A percentile compares a stretch with the other conserved stretches of the same genome.
Conservation (phyloP, 1,140 invertebrate genomes). For the Gonioctena quinquepunctata region DNA sequence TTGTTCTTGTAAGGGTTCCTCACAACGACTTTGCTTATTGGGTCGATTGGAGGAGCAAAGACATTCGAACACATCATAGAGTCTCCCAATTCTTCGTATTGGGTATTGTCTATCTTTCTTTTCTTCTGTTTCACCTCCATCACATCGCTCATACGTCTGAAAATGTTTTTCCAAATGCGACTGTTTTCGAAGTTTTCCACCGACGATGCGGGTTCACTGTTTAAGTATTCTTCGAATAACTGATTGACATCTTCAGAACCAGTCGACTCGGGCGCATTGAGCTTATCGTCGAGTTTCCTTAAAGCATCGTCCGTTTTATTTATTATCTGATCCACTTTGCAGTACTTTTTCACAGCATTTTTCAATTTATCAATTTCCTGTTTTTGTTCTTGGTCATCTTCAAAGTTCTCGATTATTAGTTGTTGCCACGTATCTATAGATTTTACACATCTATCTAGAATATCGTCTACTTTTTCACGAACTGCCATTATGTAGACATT, state of each 20-base stretch:
- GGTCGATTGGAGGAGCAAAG: slow-evolving; percentile 43
- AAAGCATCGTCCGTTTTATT: slow-evolving; percentile 27
- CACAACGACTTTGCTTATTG: slow-evolving; percentile 40
- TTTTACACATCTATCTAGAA: slow-evolving; percentile 31
- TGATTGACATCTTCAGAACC: slow-evolving; percentile 30
- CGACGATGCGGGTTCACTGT: slow-evolving; percentile 10
- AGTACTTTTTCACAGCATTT: slow-evolving; percentile 32
- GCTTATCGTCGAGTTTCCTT: slow-evolving; percentile 23
- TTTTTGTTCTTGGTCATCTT: slow-evolving; percentile 21
- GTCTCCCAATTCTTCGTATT: slow-evolving; percentile 37
- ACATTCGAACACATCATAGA: slow-evolving; percentile 37
- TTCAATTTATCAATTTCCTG: slow-evolving; percentile 26
- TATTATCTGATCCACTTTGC: slow-evolving; percentile 26
- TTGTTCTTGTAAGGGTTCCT: slow-evolving; percentile 38
- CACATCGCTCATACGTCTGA: slow-evolving; percentile 18
- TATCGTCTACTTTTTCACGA: slow-evolving; percentile 18
- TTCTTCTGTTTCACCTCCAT: slow-evolving; percentile 26
- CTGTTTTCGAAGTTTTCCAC: slow-evolving; percentile 16
- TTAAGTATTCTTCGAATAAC: slow-evolving; percentile 28
- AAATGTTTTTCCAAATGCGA: slow-evolving; percentile 34
- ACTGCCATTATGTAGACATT: slow-evolving; percentile 17
- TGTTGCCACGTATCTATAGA: slow-evolving; percentile 40
- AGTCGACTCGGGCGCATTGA: slow-evolving; percentile 21
- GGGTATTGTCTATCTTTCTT: slow-evolving; percentile 15
- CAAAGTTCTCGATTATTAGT: slow-evolving; percentile 33